Base-by-base conservation (phyloP, 2,797 vertebrate genomes). In the Malacoctenus gilli region DNA sequence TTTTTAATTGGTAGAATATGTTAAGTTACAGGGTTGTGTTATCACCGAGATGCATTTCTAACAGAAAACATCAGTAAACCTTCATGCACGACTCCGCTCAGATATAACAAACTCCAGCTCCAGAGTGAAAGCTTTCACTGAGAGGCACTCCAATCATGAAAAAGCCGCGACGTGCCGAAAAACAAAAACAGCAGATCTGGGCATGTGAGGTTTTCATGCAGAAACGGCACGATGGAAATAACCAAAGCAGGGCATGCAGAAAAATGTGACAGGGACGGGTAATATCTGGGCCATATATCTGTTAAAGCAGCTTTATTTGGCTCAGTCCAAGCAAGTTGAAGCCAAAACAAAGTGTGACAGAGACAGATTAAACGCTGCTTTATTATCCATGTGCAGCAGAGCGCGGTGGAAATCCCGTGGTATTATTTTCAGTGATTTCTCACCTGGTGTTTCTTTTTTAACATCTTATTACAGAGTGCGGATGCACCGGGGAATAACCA, bases 241-340 rank as follows among this genome's bases (percentile, higher is more conserved):
- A 61, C 46, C 52, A 71, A 54, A 68, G 51, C 61, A 57, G 62
- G 56, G 71, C 50, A 49, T 48, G 40, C 36, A 68, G 58, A 37
- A 57, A 65, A 51, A 38, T 44, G 51, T 15, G 59, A 61, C 57
- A n/a, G 59, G 57, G 38, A 75, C 1, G 4, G 25, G 25, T 30
- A 19, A 57, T 77, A 82, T 80, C 79, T 85, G 69, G 56, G 77
- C 62, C 78, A 63, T 59, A 68, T 72, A 67, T 79, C 66, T 70
- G 68, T 72, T 56, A 82, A 84, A 88, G 80, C 75, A 59, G 77
- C 75, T 87, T 87, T 78, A 68, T 80, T 79, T 82, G 79, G 75
- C 67, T 64, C 7, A 0, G 42, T 76, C 53, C 40, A 58, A 36
- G 30, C 57, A 25, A 65, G 70, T 55, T 65, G 52, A 43, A 20